Evolutionary conservation across 2,888 invertebrate species (phyloP).

Genomic region (Torymus auratus): DNA sequence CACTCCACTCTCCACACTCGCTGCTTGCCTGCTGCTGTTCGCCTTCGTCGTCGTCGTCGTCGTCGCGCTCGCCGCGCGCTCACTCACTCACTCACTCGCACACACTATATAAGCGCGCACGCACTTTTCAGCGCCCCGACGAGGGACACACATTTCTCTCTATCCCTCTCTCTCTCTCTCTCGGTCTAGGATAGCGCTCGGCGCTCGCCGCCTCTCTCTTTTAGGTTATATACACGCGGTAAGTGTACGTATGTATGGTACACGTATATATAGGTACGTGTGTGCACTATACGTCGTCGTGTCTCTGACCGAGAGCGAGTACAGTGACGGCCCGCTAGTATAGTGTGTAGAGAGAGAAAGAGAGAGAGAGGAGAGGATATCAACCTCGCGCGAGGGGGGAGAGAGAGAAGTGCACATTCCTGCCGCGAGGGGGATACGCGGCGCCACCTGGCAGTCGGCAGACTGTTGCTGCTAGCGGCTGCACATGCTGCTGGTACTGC

Average conservation of each 20-base stretch:
- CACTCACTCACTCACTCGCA: slow-evolving; percentile 1
- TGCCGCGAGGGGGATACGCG: slow-evolving; percentile 13
- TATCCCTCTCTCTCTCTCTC: slow-evolving; percentile 1
- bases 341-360: background rate
- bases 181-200: background rate
- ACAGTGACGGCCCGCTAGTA: background rate
- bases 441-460: slow-evolving; percentile 30
- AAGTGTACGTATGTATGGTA: background rate
- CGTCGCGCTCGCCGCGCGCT: background rate
- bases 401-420: background rate
- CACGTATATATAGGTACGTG: background rate
- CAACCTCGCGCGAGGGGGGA: background rate
- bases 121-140: background rate
- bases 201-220: slow-evolving; percentile 5
- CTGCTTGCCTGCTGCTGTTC: background rate
- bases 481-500: background rate
- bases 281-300: slow-evolving; percentile 16
- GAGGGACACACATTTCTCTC: background rate
- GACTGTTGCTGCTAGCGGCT: background rate
- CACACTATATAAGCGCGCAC: background rate
- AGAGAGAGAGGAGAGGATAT: background rate
- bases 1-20: too few species aligned
- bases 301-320: slow-evolving; percentile 44
- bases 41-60: background rate
- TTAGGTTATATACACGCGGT: background rate